phyloP scores from a whole-genome alignment of 1,140 invertebrate genomes.

The Pachypeltis micranthus region DNA sequence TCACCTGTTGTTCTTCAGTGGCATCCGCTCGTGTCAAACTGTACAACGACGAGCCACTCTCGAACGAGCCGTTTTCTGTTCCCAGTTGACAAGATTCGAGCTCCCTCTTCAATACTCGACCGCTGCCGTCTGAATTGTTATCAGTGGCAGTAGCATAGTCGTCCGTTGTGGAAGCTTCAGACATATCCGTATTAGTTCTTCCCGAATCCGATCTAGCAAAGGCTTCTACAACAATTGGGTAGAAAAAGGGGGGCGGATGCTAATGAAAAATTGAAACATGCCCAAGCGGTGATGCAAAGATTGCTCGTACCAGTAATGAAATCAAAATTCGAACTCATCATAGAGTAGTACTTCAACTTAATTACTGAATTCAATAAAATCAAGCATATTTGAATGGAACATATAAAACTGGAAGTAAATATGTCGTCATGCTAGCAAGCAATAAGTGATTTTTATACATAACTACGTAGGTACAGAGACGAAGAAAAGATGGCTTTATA shows the following conservation, averaged over 20 bases:
- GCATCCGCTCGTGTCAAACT: constrained; percentile 49
- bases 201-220: constrained; percentile 51
- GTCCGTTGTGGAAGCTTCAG: constrained; percentile 72
- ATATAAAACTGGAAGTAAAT: no score
- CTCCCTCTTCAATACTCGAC: constrained; percentile 29
- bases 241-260: not conserved
- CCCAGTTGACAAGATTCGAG: constrained; percentile 11
- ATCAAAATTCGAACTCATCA: no score
- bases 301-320: no score
- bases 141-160: constrained; percentile 70
- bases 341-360: no score
- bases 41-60: constrained; percentile 66
- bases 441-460: no score
- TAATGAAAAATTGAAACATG: not conserved
- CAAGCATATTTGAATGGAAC: no score
- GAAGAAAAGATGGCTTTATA: no score
- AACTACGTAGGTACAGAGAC: no score
- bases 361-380: no score
- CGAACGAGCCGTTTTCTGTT: constrained; percentile 54
- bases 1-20: constrained; percentile 27
- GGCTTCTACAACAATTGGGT: constrained; percentile 29
- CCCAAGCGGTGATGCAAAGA: no score
- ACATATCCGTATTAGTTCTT: constrained; percentile 61
- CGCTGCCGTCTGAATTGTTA: constrained; percentile 47
- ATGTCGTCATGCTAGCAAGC: no score